Base-by-base conservation (phyloP, 2,888 invertebrate genomes). In the Vandiemenella viatica region DNA sequence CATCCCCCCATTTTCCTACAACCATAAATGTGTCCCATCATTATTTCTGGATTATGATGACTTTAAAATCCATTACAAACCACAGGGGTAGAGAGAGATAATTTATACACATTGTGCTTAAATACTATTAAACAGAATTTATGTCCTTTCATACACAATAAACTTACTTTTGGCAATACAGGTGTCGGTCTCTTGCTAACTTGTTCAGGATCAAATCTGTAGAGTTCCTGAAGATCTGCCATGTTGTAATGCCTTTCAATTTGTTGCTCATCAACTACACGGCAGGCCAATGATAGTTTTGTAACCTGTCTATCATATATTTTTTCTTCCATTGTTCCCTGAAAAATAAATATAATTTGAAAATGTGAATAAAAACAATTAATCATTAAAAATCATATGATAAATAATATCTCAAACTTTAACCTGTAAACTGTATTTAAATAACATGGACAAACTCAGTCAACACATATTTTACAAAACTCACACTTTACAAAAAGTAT, bases 291-390 rank as follows among this genome's bases (percentile, higher is more conserved):
- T 1, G 95, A 93, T 63, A 92, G 83, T 67, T 96, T 96, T 1
- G 88, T 90, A 43, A 97, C 92, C 70, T 97, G 97, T 0, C 96
- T 77, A 67, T 96, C 93, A 68, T 97, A 97, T 46, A 97, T 89
- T 65, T 93, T 92, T 66, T 96, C 95, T 62, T 97, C 97, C 95
- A 97, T 96, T 20, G 95, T 90, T 17, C 95, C 95, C 79, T 87
- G 65, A 5, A 55, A 52, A n/a, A 41, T 37, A 42, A 49, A 32
- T 2, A 3, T 4, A 32, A 32, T 13, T 13, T 32, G n/a, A n/a
- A n/a, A n/a, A n/a, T n/a, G n/a, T n/a, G n/a, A n/a, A n/a, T n/a
- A n/a, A n/a, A n/a, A n/a, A n/a, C n/a, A n/a, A n/a, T n/a, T n/a
- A n/a, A n/a, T n/a, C n/a, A n/a, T n/a, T n/a, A n/a, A n/a, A n/a